phyloP scores from a whole-genome alignment of 2,113 vertebrate genomes.

The Piprites chloris region DNA sequence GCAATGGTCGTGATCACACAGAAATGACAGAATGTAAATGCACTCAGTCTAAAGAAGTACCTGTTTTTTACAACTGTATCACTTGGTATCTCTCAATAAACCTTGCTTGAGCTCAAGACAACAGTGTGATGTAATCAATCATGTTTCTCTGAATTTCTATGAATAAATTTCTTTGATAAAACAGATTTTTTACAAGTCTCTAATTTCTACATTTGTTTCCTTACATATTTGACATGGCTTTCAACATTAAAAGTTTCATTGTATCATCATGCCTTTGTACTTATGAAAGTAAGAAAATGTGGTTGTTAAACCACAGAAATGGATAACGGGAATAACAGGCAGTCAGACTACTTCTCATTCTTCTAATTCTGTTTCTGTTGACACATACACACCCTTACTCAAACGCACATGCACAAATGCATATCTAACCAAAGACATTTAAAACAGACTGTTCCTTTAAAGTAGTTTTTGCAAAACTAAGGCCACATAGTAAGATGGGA shows the following conservation, averaged over 20 bases:
- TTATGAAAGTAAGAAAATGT: background rate
- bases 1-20: background rate
- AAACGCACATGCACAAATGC: background rate
- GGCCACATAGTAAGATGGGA: background rate
- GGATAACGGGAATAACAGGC: background rate
- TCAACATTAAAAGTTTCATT: background rate
- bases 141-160: background rate
- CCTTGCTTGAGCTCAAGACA: background rate
- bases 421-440: background rate
- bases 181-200: background rate
- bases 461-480: background rate
- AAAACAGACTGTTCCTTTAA: background rate
- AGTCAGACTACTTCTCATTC: background rate
- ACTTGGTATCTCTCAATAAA: background rate
- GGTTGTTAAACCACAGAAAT: slow-evolving; percentile 9
- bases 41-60: background rate
- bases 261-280: background rate
- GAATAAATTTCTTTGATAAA: background rate
- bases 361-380: background rate
- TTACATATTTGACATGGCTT: background rate
- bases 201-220: background rate
- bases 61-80: background rate
- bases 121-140: background rate
- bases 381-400: background rate
- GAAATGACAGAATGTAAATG: background rate